Evolutionary conservation across 2,797 vertebrate species (phyloP), one percentile per base, ranked within the genome.

Genomic region (Hypotaenidia philippensis): DNA sequence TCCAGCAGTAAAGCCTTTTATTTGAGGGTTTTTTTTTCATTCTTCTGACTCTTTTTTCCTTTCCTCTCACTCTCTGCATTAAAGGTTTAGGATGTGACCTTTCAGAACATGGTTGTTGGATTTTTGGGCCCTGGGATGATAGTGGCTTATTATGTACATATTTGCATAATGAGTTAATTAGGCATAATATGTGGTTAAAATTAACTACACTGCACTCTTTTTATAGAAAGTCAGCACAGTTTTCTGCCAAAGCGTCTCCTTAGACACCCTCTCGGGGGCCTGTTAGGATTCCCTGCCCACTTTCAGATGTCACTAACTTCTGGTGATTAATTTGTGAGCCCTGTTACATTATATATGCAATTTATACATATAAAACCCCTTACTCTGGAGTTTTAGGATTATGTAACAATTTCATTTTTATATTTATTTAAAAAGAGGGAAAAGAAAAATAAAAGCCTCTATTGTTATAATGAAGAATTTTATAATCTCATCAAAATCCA

Each of bases 131-230:
- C 27, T 88, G 83, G 59, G 69, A 89, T 89, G 72, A 77, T 89
- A 93, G 78, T 50, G 41, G 16, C 53, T 92, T 94, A 85, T 93
- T 93, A 96, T 81, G 75, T 94, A 92, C 79, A 66, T 88, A 97
- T 95, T 94, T 94, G 92, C 92, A 97, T 96, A 96, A 97, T 94
- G 79, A 96, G 87, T 91, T 96, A 93, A 97, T 96, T 92, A 96
- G 69, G 76, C 84, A 92, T 95, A 95, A 85, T 89, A 86, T 83
- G 61, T 86, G 59, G 92, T 92, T 96, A 94, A 92, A 96, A 95
- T 92, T 96, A 96, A 83, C 82, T 69, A 63, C 69, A 79, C n/a
- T 69, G 63, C 44, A 55, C 82, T 81, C 91, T 92, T 93, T 95
- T 89, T 91, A 82, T 82, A 93, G 93, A 88, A 96, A 95, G 63